A percentile compares a stretch with the other conserved stretches of the same genome.
These are phyloP conservation scores for Cheilosia soror DNA, from an alignment of 2,888 invertebrate species.

Conservation along the genomic window DNA sequence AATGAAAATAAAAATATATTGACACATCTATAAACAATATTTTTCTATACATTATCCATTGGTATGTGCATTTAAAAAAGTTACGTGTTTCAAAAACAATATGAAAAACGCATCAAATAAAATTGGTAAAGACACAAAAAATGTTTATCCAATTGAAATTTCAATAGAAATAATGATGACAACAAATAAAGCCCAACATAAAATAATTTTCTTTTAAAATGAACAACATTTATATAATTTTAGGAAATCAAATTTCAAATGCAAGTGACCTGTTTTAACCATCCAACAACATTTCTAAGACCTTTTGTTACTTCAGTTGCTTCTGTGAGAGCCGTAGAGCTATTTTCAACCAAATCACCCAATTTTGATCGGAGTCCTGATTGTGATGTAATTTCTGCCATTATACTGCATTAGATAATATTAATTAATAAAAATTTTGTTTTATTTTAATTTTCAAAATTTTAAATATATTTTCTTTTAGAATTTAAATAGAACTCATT, in stretches of 20 bases:
- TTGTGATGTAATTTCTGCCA: slow-evolving; percentile 79
- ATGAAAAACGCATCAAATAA: too few species aligned
- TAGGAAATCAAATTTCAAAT: slow-evolving; percentile 52
- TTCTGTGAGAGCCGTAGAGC: slow-evolving; percentile 87
- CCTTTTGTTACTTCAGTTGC: slow-evolving; percentile 85
- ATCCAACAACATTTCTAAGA: slow-evolving; percentile 91
- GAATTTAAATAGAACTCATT: neutral
- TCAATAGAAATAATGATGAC: neutral
- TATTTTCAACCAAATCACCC: slow-evolving; percentile 90
- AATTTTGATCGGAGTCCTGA: slow-evolving; percentile 89
- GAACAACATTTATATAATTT: slow-evolving; percentile 53
- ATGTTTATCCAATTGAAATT: slow-evolving; percentile 5
- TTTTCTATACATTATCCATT: too few species aligned
- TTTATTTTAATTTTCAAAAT: slow-evolving; percentile 2
- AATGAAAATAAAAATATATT: too few species aligned
- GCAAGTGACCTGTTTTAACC: slow-evolving; percentile 89
- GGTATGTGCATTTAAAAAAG: neutral
- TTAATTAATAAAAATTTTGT: slow-evolving; percentile 46
- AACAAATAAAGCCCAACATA: slow-evolving; percentile 10
- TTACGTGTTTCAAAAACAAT: neutral
- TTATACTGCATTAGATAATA: slow-evolving; percentile 76
- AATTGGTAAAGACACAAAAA: neutral
- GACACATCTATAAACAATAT: too few species aligned
- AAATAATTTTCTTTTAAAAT: slow-evolving; percentile 1
- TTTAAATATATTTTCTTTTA: neutral